Conservation (phyloP, 2,888 invertebrate species). For the Micoletzkya japonica region DNA sequence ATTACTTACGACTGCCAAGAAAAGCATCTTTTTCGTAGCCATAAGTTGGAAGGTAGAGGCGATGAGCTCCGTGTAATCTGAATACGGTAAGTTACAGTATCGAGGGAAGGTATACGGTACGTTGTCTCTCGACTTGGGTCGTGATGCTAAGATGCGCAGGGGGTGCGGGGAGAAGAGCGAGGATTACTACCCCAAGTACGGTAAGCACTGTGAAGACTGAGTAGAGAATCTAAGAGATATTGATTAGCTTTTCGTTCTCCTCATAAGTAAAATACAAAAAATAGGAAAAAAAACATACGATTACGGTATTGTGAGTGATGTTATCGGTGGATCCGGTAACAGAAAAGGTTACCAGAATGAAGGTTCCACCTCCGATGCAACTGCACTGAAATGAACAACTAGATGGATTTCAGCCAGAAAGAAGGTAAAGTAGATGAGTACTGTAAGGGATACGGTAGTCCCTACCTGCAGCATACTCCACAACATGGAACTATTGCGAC, state of each 20-base stretch:
- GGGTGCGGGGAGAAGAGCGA: slow-evolving; percentile 62
- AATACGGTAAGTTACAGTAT: too few species aligned
- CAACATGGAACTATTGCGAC: slow-evolving; percentile 26
- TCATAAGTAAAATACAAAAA: background rate
- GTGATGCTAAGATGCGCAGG: slow-evolving; percentile 25
- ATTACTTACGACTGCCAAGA: slow-evolving; percentile 40
- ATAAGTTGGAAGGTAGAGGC: slow-evolving; percentile 44
- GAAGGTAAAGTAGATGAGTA: too few species aligned
- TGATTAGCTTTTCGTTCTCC: background rate
- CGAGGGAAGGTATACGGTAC: background rate
- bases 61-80: slow-evolving; percentile 24
- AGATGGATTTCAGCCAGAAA: too few species aligned
- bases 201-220: slow-evolving; percentile 76
- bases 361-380: slow-evolving; percentile 90
- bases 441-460: too few species aligned
- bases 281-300: background rate
- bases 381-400: slow-evolving; percentile 70
- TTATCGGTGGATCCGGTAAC: slow-evolving; percentile 38
- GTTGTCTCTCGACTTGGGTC: slow-evolving; percentile 11
- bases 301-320: slow-evolving; percentile 44
- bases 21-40: slow-evolving; percentile 45
- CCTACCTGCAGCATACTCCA: slow-evolving; percentile 23
- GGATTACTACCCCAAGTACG: slow-evolving; percentile 72
- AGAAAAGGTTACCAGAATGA: slow-evolving; percentile 86
- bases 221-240: slow-evolving; percentile 74